A percentile compares a stretch with the other conserved stretches of the same genome.
These are phyloP conservation scores for Ginglymostoma cirratum DNA, from an alignment of 2,113 vertebrate species.

Conservation along the genomic window DNA sequence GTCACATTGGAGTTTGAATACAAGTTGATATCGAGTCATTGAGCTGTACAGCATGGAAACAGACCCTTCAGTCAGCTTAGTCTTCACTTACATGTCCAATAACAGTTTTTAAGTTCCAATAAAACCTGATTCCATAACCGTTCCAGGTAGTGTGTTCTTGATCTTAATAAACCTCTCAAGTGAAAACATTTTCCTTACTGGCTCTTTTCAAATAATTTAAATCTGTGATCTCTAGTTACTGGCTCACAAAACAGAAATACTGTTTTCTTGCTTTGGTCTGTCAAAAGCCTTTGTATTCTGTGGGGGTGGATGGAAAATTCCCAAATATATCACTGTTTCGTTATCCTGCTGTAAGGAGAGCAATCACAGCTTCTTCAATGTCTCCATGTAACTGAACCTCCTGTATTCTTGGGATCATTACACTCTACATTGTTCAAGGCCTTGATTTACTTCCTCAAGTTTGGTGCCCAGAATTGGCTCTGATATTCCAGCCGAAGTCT, in stretches of 20 bases:
- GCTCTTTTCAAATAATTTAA: not conserved
- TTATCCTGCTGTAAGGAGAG: not conserved
- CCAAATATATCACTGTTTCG: no score
- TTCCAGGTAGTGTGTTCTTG: not conserved
- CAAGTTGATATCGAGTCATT: no score
- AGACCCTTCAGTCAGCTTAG: no score
- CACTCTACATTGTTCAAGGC: not conserved
- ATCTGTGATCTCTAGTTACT: not conserved
- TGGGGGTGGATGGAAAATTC: not conserved
- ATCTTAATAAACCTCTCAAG: not conserved
- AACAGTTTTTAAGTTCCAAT: no score
- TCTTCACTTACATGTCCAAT: not conserved
- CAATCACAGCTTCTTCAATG: not conserved
- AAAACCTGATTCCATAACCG: not conserved
- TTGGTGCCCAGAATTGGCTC: not conserved
- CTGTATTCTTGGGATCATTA: not conserved
- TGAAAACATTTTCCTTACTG: not conserved
- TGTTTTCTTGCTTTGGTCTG: not conserved
- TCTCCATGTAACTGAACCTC: not conserved
- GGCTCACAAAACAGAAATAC: not conserved
- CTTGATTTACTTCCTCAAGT: not conserved
- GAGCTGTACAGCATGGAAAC: no score
- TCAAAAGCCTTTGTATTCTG: not conserved
- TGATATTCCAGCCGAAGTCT: not conserved
- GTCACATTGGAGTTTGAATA: not conserved